A percentile compares a stretch with the other conserved stretches of the same genome.
Evolutionary conservation across 2,113 vertebrate species (phyloP).

Genomic region (Pseudopodoces humilis): DNA sequence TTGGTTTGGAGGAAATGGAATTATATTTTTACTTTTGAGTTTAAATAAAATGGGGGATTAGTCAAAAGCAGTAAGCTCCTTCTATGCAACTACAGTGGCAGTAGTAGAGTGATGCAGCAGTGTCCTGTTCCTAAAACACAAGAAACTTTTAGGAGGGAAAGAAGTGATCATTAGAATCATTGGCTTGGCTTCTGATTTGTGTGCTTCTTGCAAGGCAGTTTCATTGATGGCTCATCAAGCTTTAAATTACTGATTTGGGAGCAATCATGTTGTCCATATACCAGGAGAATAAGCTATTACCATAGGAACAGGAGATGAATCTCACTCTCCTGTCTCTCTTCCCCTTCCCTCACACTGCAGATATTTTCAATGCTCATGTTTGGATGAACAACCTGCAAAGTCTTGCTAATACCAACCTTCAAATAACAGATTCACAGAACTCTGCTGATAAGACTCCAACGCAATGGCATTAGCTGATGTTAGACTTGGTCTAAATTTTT

Average conservation of each 20-base stretch:
- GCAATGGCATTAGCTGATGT: neutral
- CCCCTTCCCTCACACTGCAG: neutral
- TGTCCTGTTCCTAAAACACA: neutral
- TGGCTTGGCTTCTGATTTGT: neutral
- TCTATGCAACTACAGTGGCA: neutral
- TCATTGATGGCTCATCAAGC: conserved; percentile 6
- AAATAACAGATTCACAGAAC: neutral
- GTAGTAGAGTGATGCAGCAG: neutral
- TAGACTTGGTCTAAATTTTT: neutral
- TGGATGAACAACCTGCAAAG: neutral
- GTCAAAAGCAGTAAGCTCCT: neutral
- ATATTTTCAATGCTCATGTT: neutral
- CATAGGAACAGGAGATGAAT: neutral
- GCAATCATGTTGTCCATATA: conserved; percentile 7
- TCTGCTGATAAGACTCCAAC: neutral
- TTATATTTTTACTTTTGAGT: neutral
- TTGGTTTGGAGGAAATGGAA: neutral
- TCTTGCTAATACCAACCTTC: neutral
- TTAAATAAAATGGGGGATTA: neutral
- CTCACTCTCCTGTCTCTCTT: neutral
- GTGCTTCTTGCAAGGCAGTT: neutral
- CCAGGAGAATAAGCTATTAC: neutral
- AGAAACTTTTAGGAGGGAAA: neutral
- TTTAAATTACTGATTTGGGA: conserved; percentile 16
- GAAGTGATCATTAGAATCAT: neutral